Evolutionary conservation across 2,113 vertebrate genomes (phyloP).

Genomic region (Dryoscopus gambensis): DNA sequence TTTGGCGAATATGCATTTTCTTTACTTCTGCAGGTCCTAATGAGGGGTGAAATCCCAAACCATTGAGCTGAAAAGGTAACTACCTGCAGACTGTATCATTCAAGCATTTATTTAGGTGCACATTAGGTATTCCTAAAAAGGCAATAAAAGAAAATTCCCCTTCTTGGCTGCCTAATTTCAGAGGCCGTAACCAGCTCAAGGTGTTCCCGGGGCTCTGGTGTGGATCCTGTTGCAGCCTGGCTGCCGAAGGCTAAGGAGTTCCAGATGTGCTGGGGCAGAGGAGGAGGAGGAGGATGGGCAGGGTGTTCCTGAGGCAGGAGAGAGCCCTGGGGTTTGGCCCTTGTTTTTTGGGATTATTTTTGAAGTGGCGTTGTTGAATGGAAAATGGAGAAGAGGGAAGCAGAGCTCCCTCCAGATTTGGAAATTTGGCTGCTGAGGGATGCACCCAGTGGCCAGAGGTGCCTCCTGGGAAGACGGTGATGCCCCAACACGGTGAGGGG

Average conservation of each 20-base stretch:
- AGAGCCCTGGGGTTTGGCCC: not conserved
- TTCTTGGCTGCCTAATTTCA: not conserved
- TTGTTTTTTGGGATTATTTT: not conserved
- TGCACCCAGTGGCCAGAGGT: not conserved
- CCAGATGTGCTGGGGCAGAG: conserved; percentile 3
- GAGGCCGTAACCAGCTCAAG: conserved; percentile 29
- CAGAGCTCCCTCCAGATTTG: not conserved
- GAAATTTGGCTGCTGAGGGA: not conserved
- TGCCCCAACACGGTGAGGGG: not conserved
- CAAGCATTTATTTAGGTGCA: not conserved
- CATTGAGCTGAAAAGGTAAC: not conserved
- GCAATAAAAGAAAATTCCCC: not conserved
- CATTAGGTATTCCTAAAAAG: not conserved
- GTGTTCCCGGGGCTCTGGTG: not conserved
- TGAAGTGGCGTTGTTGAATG: not conserved
- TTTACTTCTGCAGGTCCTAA: not conserved
- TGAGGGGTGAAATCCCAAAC: not conserved
- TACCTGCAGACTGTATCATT: not conserved
- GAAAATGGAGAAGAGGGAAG: not conserved
- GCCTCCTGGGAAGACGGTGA: not conserved
- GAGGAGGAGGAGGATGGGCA: not conserved
- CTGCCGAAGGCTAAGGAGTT: not conserved
- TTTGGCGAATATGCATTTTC: not conserved
- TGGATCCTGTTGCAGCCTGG: not conserved
- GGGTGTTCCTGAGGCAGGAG: not conserved